Percentiles rank a stretch among this genome's conserved stretches.
Conservation (phyloP, 2,113 vertebrate genomes). For the Chloropsis cyanopogon region DNA sequence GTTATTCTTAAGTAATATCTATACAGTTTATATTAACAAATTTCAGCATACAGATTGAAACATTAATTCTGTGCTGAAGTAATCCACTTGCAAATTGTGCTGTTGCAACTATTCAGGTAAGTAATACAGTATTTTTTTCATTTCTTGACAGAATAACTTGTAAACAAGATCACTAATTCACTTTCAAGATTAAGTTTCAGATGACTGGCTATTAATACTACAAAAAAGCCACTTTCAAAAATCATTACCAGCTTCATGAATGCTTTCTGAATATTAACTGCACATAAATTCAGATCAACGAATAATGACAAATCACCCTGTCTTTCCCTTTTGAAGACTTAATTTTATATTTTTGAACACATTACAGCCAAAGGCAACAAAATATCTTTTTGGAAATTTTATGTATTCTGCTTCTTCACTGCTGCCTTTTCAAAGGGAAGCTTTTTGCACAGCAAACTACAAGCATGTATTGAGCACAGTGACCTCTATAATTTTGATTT, state of each 20-base stretch:
- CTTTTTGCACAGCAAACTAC: not conserved
- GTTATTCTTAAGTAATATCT: not conserved
- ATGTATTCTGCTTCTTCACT: not conserved
- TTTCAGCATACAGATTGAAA: not conserved
- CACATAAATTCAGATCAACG: not conserved
- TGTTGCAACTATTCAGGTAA: not conserved
- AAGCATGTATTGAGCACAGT: not conserved
- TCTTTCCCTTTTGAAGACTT: not conserved
- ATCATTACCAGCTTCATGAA: not conserved
- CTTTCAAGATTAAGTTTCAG: conserved; percentile 6
- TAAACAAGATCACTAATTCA: not conserved
- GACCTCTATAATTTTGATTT: conserved; percentile 36
- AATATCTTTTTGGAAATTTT: not conserved
- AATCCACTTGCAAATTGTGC: not conserved
- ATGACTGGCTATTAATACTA: not conserved
- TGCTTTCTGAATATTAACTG: not conserved
- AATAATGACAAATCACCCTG: not conserved
- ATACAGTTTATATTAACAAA: not conserved
- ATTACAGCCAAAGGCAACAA: not conserved
- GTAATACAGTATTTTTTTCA: not conserved
- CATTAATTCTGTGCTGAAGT: not conserved
- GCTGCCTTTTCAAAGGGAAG: not conserved
- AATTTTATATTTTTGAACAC: not conserved
- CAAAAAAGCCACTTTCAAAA: not conserved
- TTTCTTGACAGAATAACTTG: not conserved